These are phyloP conservation scores for Herpetotheres cachinnans DNA, from an alignment of 2,113 vertebrate genomes.

Conservation along the genomic window DNA sequence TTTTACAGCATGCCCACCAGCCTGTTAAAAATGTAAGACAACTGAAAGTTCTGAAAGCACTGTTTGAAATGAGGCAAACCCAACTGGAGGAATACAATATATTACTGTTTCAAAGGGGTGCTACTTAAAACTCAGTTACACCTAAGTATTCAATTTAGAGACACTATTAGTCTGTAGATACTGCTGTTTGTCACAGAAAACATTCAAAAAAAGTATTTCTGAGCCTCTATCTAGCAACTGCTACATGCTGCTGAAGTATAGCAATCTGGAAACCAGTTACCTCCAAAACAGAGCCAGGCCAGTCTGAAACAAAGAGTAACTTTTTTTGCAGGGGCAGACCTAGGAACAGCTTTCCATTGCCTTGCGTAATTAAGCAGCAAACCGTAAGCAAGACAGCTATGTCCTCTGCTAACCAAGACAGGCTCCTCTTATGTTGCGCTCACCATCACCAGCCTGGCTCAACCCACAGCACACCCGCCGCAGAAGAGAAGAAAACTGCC, in stretches of 20 bases:
- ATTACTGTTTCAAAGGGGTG: not conserved
- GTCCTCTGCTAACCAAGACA: not conserved
- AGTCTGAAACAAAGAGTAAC: not conserved
- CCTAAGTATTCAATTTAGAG: not conserved
- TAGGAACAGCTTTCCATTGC: not conserved
- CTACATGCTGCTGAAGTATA: not conserved
- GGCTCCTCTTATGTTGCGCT: accelerated
- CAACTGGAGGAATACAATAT: not conserved
- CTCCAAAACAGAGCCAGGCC: not conserved
- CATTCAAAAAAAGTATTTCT: not conserved
- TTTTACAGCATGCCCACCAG: constrained; percentile 57
- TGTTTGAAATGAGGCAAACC: not conserved
- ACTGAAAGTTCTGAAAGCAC: not conserved
- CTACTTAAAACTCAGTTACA: not conserved
- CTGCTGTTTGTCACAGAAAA: not conserved
- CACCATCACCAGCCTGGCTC: not conserved
- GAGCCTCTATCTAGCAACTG: not conserved
- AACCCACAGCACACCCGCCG: not conserved
- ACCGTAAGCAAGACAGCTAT: not conserved
- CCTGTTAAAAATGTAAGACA: constrained; percentile 50
- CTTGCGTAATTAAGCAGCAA: accelerated
- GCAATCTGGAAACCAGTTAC: not conserved
- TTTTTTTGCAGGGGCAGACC: not conserved
- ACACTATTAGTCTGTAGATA: not conserved
- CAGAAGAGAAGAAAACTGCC: not conserved